phyloP scores from a whole-genome alignment of 2,888 invertebrate genomes.

The Tachina fera region DNA sequence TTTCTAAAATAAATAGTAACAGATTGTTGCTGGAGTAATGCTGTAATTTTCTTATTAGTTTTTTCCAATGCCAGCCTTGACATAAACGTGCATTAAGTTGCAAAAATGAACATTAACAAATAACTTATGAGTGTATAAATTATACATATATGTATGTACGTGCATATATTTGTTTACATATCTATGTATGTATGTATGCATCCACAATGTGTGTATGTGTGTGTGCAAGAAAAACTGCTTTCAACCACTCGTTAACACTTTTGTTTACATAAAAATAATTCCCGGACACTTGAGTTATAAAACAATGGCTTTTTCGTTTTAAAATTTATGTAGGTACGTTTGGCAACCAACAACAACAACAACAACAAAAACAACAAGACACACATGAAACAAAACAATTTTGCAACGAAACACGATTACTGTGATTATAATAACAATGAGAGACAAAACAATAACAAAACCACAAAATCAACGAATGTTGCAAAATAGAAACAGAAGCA shows the following conservation, averaged over 20 bases:
- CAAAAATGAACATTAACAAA: conserved; percentile 21
- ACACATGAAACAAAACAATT: no score
- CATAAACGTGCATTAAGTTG: conserved; percentile 20
- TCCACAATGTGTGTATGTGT: not conserved
- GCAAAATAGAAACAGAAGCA: conserved; percentile 54
- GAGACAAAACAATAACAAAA: conserved; percentile 46
- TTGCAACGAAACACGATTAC: conserved; percentile 46
- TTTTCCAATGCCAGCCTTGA: conserved; percentile 7
- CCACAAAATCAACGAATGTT: conserved; percentile 59
- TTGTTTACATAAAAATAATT: conserved; percentile 70
- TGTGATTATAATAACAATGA: conserved; percentile 63
- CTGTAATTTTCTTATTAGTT: conserved; percentile 15
- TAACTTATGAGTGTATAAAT: conserved; percentile 20
- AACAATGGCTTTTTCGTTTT: conserved; percentile 54
- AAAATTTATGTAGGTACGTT: not conserved
- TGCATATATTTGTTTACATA: not conserved
- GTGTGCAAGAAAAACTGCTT: conserved; percentile 65
- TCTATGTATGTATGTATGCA: no score
- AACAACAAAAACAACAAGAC: conserved; percentile 7
- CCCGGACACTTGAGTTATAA: conserved; percentile 63
- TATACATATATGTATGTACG: not conserved
- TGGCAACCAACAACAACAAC: conserved; percentile 32
- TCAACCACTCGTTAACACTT: conserved; percentile 79
- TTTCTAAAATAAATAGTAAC: conserved; percentile 53
- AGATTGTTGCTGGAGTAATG: conserved; percentile 46